Evolutionary conservation across 2,797 vertebrate species (phyloP).

Genomic region (Smutsia gigantea): DNA sequence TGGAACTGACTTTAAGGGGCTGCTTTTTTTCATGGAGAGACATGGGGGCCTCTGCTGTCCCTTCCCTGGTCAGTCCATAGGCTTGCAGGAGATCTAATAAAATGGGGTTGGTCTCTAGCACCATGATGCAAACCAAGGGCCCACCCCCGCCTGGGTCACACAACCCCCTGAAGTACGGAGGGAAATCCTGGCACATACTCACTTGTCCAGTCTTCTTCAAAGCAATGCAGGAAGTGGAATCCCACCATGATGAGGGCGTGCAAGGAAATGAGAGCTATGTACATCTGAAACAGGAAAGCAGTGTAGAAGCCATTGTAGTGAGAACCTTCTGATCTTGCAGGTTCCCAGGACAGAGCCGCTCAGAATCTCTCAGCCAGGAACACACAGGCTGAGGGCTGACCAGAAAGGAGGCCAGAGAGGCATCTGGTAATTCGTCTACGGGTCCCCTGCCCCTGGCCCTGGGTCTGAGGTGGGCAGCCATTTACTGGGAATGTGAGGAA

Average conservation of each 20-base stretch:
- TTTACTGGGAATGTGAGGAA: neutral
- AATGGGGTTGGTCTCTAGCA: neutral
- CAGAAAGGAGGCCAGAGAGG: neutral
- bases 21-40: neutral
- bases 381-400: neutral
- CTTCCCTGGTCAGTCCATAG: neutral
- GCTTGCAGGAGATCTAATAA: conserved; percentile 22
- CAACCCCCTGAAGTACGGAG: neutral
- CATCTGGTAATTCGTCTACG: neutral
- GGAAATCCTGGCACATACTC: conserved; percentile 84
- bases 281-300: conserved; percentile 92
- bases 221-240: conserved; percentile 97
- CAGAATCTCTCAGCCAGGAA: neutral
- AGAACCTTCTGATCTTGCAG: neutral
- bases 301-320: neutral
- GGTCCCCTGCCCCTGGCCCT: fast-evolving
- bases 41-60: neutral
- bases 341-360: neutral
- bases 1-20: neutral
- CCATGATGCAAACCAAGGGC: neutral
- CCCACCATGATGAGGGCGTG: conserved; percentile 96
- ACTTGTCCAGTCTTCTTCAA: conserved; percentile 98
- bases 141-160: fast-evolving
- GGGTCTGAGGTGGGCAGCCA: neutral
- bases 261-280: conserved; percentile 97